Conservation (phyloP, 1,140 invertebrate species). For the Hycleus phaleratus region DNA sequence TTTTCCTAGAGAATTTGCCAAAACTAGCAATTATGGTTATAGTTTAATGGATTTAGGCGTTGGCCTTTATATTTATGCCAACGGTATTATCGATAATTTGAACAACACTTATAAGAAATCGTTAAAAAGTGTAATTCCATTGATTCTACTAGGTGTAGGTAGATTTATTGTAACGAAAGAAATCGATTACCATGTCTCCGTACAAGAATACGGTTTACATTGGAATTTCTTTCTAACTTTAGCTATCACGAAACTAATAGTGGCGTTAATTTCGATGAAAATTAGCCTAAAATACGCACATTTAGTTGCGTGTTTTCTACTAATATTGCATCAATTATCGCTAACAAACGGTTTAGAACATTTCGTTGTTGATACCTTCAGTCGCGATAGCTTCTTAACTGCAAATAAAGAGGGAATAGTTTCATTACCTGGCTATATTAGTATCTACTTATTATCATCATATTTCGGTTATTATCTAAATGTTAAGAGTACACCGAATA, state of each 20-base stretch:
- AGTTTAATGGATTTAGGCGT: constrained; percentile 94
- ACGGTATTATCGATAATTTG: constrained; percentile 62
- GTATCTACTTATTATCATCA: constrained; percentile 69
- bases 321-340: constrained; percentile 61
- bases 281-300: constrained; percentile 36
- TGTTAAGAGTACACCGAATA: constrained; percentile 1
- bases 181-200: constrained; percentile 76
- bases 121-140: constrained; percentile 41
- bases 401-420: constrained; percentile 87
- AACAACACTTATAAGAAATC: constrained; percentile 38
- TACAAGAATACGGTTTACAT: constrained; percentile 88
- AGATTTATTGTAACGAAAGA: constrained; percentile 57
- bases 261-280: constrained; percentile 49
- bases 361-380: constrained; percentile 60
- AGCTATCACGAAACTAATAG: constrained; percentile 70
- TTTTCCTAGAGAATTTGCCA: constrained; percentile 78
- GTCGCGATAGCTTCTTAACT: constrained; percentile 55
- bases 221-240: constrained; percentile 97
- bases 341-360: constrained; percentile 55
- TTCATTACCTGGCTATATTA: constrained; percentile 75
- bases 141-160: constrained; percentile 63
- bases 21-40: constrained; percentile 80
- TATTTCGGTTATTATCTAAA: constrained; percentile 55
- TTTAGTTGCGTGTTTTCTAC: constrained; percentile 43
- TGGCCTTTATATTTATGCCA: constrained; percentile 79